Base-by-base conservation (phyloP, 2,888 invertebrate genomes). In the Aphrophora alni region DNA sequence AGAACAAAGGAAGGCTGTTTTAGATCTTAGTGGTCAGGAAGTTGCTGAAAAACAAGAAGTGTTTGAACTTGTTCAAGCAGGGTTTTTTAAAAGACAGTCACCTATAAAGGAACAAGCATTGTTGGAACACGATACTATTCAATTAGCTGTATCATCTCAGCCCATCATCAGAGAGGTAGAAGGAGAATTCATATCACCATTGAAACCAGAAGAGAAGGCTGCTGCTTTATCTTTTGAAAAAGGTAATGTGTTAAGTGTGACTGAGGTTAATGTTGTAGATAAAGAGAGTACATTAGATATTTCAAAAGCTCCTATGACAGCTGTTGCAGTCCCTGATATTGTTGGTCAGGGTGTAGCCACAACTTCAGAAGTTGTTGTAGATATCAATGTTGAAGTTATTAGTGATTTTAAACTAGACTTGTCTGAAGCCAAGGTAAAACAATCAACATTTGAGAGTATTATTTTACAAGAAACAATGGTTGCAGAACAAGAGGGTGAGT, bases 201-300 rank as follows among this genome's bases (percentile, higher is more conserved):
- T 87, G 28, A 87, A 87, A 83, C 89, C 89, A n/a, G 86, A 87
- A 75, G 85, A 86, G 71, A 90, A 90, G 86, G 87, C 87, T 27
- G 90, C 89, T 8, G 88, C 89, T 78, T 85, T 91, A 38, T 89
- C 85, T 38, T 91, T 90, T 87, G 90, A 88, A 86, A 91, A 89
- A 89, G 91, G 88, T 85, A 90, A 93, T 88, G 87, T 92, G 84
- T 84, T 95, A 72, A 91, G 90, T 85, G 88, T 94, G 17, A 92
- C 90, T 7, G 87, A 89, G 84, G 88, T 88, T 0, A 86, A 87
- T 79, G 83, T 87, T 1, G 88, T 88, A 78, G 89, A 91, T 75
- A 90, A 88, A 86, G 92, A 92, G 89, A 87, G 88, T 87, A 88
- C 86, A 80, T 88, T 91, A 27, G 88, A 86, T 33, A 85, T 87